Evolutionary conservation across 2,113 vertebrate genomes (phyloP).

Genomic region (Zosterops lateralis): DNA sequence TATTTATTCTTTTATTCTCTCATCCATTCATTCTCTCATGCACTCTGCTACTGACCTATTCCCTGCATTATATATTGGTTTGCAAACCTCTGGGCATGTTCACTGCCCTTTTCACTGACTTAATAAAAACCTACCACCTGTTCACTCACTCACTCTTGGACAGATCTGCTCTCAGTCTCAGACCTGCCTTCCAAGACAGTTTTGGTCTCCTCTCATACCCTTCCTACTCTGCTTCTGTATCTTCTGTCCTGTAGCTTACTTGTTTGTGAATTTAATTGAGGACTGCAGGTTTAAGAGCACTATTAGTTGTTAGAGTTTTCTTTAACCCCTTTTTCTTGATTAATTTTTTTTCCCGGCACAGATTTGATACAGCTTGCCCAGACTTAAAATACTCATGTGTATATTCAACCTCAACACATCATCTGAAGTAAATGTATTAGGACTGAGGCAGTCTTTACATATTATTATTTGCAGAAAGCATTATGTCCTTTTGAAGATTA

Average conservation of each 20-base stretch:
- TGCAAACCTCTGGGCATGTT: background rate
- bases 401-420: background rate
- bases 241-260: background rate
- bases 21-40: background rate
- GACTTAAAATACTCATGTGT: background rate
- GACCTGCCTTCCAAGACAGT: background rate
- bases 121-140: constrained; percentile 17
- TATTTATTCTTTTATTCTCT: background rate
- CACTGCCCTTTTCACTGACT: background rate
- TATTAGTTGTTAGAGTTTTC: background rate
- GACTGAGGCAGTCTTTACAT: background rate
- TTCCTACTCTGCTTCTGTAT: background rate
- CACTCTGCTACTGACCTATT: background rate
- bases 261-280: background rate
- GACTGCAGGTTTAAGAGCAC: background rate
- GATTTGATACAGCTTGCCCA: background rate
- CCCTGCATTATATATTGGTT: background rate
- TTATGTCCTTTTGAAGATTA: background rate
- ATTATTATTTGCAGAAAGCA: background rate
- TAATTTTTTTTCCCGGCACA: background rate
- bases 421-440: background rate
- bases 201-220: background rate
- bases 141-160: constrained; percentile 36
- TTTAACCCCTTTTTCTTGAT: background rate
- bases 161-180: background rate